These are phyloP conservation scores for Liparis tanakae DNA, from an alignment of 2,797 vertebrate genomes.

Conservation along the genomic window DNA sequence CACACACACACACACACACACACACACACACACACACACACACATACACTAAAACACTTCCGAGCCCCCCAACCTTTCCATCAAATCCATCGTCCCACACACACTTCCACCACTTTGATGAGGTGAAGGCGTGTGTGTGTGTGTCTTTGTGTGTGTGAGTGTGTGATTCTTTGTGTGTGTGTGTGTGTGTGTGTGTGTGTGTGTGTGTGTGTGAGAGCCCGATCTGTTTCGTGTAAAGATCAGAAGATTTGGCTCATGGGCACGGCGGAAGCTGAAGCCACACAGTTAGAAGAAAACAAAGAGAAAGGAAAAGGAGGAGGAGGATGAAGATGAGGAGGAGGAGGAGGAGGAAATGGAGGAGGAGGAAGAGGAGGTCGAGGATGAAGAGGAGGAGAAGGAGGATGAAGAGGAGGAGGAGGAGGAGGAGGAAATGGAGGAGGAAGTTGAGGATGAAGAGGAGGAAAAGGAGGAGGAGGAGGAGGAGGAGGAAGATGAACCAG, in stretches of 20 bases:
- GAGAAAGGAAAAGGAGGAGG: constrained; percentile 28
- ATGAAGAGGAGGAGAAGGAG: constrained; percentile 22
- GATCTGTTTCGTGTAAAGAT: constrained; percentile 87
- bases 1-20: no score
- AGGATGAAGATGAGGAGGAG: neutral
- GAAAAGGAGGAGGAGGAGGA: no score
- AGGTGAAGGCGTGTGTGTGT: constrained; percentile 81
- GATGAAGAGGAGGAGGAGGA: constrained; percentile 25
- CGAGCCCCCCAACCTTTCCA: constrained; percentile 81
- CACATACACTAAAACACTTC: constrained; percentile 72
- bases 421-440: neutral
- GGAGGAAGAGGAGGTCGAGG: constrained; percentile 26
- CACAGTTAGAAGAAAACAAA: constrained; percentile 68
- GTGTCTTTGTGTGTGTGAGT: constrained; percentile 39
- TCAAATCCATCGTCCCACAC: constrained; percentile 81
- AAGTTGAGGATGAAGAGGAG: no score
- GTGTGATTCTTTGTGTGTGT: constrained; percentile 45
- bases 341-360: constrained; percentile 21
- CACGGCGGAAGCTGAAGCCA: constrained; percentile 85
- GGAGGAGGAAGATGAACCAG: no score
- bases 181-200: constrained; percentile 30
- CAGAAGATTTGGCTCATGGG: constrained; percentile 80
- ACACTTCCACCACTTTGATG: constrained; percentile 88
- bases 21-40: neutral
- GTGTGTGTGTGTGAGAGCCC: constrained; percentile 55